A percentile compares a stretch with the other conserved stretches of the same genome.
These are phyloP conservation scores for Brienomyrus brachyistius DNA, from an alignment of 2,113 vertebrate species.

Conservation along the genomic window DNA sequence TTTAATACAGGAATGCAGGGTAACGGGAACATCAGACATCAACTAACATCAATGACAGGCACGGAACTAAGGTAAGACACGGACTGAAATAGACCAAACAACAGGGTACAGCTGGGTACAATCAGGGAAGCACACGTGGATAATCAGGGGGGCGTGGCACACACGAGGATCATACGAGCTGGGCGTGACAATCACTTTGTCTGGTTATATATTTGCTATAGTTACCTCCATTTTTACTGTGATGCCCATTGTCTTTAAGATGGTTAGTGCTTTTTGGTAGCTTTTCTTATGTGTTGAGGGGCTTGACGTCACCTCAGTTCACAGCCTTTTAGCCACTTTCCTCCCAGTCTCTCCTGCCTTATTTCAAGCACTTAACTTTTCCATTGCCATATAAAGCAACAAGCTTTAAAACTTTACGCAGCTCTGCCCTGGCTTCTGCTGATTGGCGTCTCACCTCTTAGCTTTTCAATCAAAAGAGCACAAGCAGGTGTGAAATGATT, in stretches of 20 bases:
- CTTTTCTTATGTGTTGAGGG: background rate
- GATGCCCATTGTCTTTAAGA: background rate
- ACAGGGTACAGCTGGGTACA: no score
- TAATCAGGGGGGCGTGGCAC: no score
- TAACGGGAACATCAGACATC: no score
- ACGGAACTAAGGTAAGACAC: no score
- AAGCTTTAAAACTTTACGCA: slow-evolving; percentile 1
- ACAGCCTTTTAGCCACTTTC: slow-evolving; percentile 17
- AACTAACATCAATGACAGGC: no score
- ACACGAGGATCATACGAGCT: no score
- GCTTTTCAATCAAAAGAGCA: slow-evolving; percentile 12
- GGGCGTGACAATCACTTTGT: no score
- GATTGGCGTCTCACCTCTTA: slow-evolving; percentile 18
- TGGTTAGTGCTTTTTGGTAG: background rate
- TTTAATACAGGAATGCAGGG: no score
- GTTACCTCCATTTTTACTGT: background rate
- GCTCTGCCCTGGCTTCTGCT: background rate
- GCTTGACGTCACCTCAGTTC: background rate
- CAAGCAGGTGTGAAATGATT: slow-evolving; percentile 24
- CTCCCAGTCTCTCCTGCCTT: slow-evolving; percentile 8
- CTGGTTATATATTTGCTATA: background rate
- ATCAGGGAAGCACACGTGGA: no score
- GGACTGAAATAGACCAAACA: no score
- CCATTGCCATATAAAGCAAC: slow-evolving; percentile 19
- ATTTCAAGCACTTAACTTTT: slow-evolving; percentile 26